Evolutionary conservation across 64 coral and sea anemone species (phyloP), one percentile per base, ranked within the genome.

Genomic region (Trachythela sp.): DNA sequence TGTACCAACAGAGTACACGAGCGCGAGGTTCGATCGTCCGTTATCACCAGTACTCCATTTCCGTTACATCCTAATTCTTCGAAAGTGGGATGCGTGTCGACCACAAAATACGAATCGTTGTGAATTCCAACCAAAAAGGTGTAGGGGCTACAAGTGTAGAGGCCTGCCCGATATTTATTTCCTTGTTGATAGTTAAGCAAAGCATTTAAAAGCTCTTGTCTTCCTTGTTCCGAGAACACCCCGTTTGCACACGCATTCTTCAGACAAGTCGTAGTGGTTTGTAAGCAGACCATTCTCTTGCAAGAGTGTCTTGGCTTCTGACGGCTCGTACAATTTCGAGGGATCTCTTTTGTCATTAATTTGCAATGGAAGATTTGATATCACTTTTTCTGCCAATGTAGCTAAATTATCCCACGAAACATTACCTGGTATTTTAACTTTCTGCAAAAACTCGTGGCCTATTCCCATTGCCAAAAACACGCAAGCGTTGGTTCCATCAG

Each of bases 141-240:
- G 34, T 80, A 80, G 14, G 75, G 31, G 13, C 75, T 18, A 37
- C 75, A 80, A 36, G 75, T 80, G 37, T 80, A 80, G 75, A 80
- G 75, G 34, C 75, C 75, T 18, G 17, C 75, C 33, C 18, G 13
- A 36, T 22, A 2, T 38, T 35, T 80, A 35, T 37, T 22, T 10
- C 30, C 75, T 35, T 37, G 75, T 39, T 80, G 30, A 35, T 35
- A 18, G 31, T 38, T 80, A 29, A 35, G 8, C 75, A 80, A 4
- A 2, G 8, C 75, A 80, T 10, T 30, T 17, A 80, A 80, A 35
- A 80, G 37, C 20, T 80, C 75, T 38, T 80, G 31, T 38, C 75
- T n/a, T n/a, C n/a, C n/a, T n/a, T n/a, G n/a, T 80, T 80, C 75
- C 34, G 75, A 14, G 30, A 80, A 37, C 14, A 37, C 75, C 8